Conservation (phyloP, 2,113 vertebrate genomes). For the Irena cyanogastra region DNA sequence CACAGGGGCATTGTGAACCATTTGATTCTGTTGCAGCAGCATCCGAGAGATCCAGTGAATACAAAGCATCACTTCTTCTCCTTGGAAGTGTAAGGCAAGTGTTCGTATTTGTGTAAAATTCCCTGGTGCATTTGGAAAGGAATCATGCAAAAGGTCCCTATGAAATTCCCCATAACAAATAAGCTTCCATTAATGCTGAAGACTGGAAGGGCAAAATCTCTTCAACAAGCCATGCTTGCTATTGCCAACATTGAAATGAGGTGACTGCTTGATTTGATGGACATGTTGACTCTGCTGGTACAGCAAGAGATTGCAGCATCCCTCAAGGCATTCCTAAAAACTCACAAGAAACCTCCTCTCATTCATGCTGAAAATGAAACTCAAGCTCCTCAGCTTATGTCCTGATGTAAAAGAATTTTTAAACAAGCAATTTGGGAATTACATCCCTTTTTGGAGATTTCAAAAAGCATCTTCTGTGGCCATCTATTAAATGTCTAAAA, state of each 20-base stretch:
- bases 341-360: background rate
- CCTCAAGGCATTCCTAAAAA: background rate
- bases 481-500: background rate
- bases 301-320: background rate
- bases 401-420: background rate
- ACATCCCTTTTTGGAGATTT: background rate
- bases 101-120: background rate
- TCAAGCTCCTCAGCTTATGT: background rate
- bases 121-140: background rate
- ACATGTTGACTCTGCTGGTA: background rate
- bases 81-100: background rate
- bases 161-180: background rate
- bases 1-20: background rate
- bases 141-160: background rate
- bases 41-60: background rate
- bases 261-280: background rate
- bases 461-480: background rate
- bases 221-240: background rate
- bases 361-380: background rate
- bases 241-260: background rate
- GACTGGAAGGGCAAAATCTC: background rate
- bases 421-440: background rate
- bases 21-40: background rate
- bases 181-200: background rate
- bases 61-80: background rate